phyloP scores from a whole-genome alignment of 2,888 invertebrate species.

The Epinotia brunnichana region DNA sequence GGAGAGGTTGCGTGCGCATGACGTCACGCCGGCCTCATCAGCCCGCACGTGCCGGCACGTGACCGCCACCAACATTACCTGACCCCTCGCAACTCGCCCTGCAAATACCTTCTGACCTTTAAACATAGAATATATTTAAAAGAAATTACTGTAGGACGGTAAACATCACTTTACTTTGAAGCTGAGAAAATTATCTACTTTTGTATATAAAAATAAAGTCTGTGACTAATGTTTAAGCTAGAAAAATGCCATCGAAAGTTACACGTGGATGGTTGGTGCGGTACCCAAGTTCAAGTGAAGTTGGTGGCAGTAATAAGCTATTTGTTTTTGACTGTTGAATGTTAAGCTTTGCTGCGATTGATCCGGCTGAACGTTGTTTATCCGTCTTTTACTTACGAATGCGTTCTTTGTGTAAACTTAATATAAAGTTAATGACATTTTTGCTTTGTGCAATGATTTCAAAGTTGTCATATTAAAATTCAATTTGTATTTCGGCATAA shows the following conservation, averaged over 20 bases:
- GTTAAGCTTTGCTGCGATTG: constrained; percentile 41
- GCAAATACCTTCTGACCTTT: neutral
- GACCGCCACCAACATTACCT: neutral
- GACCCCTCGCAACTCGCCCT: neutral
- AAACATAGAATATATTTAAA: neutral
- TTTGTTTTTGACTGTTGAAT: constrained; percentile 43
- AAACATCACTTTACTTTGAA: neutral
- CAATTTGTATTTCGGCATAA: neutral
- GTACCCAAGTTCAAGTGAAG: neutral
- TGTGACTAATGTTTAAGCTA: neutral
- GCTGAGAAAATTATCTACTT: neutral
- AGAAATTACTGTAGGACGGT: neutral
- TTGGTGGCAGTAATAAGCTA: constrained; percentile 37
- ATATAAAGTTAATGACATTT: constrained; percentile 40
- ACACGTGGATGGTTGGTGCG: neutral
- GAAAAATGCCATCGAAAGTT: neutral
- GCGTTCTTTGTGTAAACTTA: constrained; percentile 42
- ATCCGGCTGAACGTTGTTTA: constrained; percentile 37
- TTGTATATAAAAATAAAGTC: neutral
- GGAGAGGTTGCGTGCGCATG: constrained; percentile 17
- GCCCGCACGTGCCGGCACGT: constrained; percentile 36
- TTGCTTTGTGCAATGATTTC: constrained; percentile 23
- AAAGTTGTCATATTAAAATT: constrained; percentile 8
- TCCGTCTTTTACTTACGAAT: constrained; percentile 38
- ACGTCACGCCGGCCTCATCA: constrained; percentile 26